phyloP scores from a whole-genome alignment of 1,140 invertebrate genomes.

The Eurosta solidaginis region DNA sequence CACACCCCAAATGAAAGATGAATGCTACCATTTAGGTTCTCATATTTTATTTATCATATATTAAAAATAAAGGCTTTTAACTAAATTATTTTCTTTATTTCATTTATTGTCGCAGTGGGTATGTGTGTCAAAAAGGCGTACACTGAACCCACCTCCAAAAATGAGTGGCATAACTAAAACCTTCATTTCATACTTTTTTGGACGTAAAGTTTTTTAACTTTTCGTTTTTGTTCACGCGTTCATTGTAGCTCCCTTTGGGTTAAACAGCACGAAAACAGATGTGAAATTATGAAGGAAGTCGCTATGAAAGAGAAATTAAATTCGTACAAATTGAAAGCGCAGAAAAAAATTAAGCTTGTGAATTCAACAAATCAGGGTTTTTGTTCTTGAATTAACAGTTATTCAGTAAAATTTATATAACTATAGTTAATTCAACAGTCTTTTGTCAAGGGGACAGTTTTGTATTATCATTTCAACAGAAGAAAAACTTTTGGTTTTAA shows the following conservation, averaged over 20 bases:
- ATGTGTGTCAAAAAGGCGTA: constrained; percentile 20
- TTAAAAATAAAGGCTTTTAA: constrained; percentile 1
- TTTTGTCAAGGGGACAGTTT: too few species aligned
- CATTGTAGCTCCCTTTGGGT: constrained; percentile 13
- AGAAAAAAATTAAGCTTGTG: too few species aligned
- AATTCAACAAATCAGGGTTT: too few species aligned
- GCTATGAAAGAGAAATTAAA: not conserved
- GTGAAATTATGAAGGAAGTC: not conserved
- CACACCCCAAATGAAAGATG: too few species aligned
- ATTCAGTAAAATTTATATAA: too few species aligned
- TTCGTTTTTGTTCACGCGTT: constrained; percentile 17
- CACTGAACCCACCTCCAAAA: not conserved
- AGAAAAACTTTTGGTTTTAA: too few species aligned
- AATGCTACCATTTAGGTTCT: too few species aligned
- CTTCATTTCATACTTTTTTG: not conserved
- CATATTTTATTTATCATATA: not conserved
- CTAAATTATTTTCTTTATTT: not conserved
- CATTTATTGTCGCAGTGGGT: not conserved
- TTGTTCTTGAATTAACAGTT: too few species aligned
- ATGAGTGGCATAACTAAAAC: not conserved
- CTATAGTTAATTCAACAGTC: too few species aligned
- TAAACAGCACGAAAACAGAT: not conserved
- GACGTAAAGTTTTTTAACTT: not conserved
- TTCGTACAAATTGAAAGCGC: too few species aligned
- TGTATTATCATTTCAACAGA: too few species aligned